phyloP scores from a whole-genome alignment of 2,113 vertebrate genomes.

The Cisticola juncidis region DNA sequence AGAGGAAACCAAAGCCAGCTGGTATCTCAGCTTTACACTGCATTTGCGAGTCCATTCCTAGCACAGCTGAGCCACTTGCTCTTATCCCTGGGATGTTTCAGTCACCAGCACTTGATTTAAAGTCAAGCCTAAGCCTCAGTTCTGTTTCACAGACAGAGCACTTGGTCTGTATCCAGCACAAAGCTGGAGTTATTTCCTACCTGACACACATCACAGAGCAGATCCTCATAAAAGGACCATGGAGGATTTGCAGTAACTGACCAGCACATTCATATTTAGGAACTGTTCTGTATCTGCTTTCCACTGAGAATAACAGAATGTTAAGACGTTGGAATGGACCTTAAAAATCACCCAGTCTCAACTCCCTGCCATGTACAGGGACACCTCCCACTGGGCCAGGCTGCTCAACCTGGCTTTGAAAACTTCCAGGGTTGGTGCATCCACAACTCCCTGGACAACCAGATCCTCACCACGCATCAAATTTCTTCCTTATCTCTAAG shows the following conservation, averaged over 20 bases:
- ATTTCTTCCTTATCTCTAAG: background rate
- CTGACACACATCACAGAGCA: background rate
- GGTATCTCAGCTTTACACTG: background rate
- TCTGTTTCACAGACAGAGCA: background rate
- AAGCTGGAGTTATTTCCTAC: background rate
- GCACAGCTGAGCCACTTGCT: background rate
- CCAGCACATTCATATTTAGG: background rate
- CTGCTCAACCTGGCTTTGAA: background rate
- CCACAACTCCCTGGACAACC: background rate
- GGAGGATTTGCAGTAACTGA: background rate
- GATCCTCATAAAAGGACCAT: rapidly evolving
- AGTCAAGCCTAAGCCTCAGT: background rate
- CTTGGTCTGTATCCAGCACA: background rate
- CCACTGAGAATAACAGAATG: background rate
- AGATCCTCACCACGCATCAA: background rate
- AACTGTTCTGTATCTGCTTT: background rate
- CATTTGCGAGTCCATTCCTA: background rate
- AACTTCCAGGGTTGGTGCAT: background rate
- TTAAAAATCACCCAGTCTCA: background rate
- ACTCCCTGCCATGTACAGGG: background rate
- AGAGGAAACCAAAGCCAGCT: background rate
- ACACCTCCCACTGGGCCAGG: background rate
- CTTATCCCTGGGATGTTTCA: background rate
- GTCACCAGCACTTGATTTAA: background rate
- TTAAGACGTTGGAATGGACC: background rate